Percentiles rank a stretch among this genome's conserved stretches.
Conservation (phyloP, 2,797 vertebrate genomes). For the Hafferia zeledoni region DNA sequence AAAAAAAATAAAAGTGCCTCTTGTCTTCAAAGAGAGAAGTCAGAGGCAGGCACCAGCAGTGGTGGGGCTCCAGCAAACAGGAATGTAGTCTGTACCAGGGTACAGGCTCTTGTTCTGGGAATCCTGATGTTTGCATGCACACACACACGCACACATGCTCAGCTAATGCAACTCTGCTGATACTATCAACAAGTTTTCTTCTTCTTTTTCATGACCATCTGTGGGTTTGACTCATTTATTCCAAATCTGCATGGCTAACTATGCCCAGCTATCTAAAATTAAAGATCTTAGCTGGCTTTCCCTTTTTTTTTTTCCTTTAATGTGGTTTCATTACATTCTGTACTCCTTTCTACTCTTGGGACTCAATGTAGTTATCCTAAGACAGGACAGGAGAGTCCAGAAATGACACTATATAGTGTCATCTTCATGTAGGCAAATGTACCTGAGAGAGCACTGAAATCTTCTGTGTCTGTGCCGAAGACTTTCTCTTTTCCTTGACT, state of each 20-base stretch:
- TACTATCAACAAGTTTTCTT: neutral
- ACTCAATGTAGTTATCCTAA: neutral
- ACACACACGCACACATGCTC: neutral
- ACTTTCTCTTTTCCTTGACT: neutral
- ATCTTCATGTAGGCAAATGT: neutral
- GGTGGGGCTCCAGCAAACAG: neutral
- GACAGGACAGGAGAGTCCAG: neutral
- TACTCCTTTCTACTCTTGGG: neutral
- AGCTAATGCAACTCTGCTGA: neutral
- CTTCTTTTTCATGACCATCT: slow-evolving; percentile 19
- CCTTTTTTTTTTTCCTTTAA: accelerated
- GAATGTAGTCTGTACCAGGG: neutral
- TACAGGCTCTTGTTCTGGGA: neutral
- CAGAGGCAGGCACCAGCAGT: neutral
- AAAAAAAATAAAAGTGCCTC: neutral
- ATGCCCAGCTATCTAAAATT: neutral
- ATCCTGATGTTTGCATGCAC: neutral
- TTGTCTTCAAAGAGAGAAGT: neutral
- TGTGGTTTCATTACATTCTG: neutral
- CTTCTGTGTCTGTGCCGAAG: neutral
- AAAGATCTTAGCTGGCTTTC: neutral
- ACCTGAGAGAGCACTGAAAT: neutral
- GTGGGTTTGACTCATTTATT: slow-evolving; percentile 20
- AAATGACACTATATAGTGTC: neutral
- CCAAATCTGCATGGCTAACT: neutral